A percentile compares a stretch with the other conserved stretches of the same genome.
phyloP scores from a whole-genome alignment of 1,140 invertebrate species.

The Drosophila truncata region DNA sequence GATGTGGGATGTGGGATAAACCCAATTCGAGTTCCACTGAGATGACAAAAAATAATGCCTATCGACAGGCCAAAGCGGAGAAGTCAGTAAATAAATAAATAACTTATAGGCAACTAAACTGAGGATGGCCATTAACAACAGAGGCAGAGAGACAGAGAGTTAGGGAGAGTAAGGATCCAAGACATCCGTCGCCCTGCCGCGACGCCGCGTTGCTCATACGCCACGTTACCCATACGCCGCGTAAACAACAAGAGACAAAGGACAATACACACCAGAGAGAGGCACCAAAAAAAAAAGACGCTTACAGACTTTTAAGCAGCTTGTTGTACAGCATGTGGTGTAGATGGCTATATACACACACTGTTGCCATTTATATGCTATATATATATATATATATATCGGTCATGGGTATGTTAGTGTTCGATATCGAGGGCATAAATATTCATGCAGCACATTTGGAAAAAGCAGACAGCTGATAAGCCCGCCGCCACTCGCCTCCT shows the following conservation, averaged over 20 bases:
- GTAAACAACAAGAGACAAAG: slow-evolving; percentile 47
- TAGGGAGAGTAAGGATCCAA: not conserved
- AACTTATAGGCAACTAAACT: slow-evolving; percentile 74
- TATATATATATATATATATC: slow-evolving; percentile 5
- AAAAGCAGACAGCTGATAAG: slow-evolving; percentile 77
- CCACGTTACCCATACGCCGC: slow-evolving; percentile 57
- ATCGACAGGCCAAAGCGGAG: slow-evolving; percentile 37
- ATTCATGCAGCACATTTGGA: slow-evolving; percentile 69
- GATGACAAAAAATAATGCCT: slow-evolving; percentile 63
- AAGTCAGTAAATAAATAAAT: slow-evolving; percentile 72
- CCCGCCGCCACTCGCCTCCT: slow-evolving; percentile 27
- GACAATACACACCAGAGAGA: slow-evolving; percentile 17
- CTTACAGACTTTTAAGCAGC: slow-evolving; percentile 72
- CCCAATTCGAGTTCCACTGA: slow-evolving; percentile 15
- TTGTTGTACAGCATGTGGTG: slow-evolving; percentile 49
- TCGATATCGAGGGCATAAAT: slow-evolving; percentile 74
- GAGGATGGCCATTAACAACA: slow-evolving; percentile 61
- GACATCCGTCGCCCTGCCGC: slow-evolving; percentile 26
- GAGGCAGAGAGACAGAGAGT: not conserved
- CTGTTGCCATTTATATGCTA: slow-evolving; percentile 8
- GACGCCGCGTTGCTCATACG: slow-evolving; percentile 39
- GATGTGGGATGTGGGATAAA: slow-evolving; percentile 7
- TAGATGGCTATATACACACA: slow-evolving; percentile 27
- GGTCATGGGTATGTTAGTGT: slow-evolving; percentile 38
- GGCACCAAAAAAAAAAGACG: slow-evolving; percentile 16